phyloP scores from a whole-genome alignment of 2,113 vertebrate species.

The Puffinus mauretanicus region DNA sequence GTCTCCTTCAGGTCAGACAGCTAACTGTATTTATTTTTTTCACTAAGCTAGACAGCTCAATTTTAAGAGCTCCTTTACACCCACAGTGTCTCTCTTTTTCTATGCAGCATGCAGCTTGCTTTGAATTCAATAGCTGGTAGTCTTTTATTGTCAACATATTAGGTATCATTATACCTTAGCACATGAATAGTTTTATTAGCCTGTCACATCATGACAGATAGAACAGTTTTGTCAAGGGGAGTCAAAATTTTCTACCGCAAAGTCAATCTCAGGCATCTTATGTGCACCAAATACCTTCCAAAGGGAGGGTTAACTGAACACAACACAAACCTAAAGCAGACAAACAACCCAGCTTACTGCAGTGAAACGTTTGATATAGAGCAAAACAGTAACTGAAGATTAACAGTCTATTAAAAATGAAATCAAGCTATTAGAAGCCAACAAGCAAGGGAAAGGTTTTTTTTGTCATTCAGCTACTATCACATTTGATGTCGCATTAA shows the following conservation, averaged over 20 bases:
- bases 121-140: conserved; percentile 15
- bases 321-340: conserved; percentile 45
- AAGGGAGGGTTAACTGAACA: conserved; percentile 46
- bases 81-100: not conserved
- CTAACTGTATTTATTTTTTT: conserved; percentile 15
- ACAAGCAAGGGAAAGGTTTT: conserved; percentile 17
- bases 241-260: conserved; percentile 55
- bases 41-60: not conserved
- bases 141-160: conserved; percentile 55
- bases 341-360: conserved; percentile 40
- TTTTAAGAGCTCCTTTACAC: not conserved
- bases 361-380: conserved; percentile 49
- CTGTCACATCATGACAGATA: conserved; percentile 63
- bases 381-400: conserved; percentile 58
- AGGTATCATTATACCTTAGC: conserved; percentile 42
- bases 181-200: conserved; percentile 64
- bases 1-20: not conserved
- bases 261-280: conserved; percentile 53
- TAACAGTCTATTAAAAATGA: conserved; percentile 65
- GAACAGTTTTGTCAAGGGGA: conserved; percentile 62
- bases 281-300: conserved; percentile 30
- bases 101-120: not conserved
- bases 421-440: conserved; percentile 63
- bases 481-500: conserved; percentile 59
- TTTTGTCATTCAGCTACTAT: conserved; percentile 56